These are phyloP conservation scores for Craterocephalus amniculus DNA, from an alignment of 2,797 vertebrate species.

Conservation along the genomic window DNA sequence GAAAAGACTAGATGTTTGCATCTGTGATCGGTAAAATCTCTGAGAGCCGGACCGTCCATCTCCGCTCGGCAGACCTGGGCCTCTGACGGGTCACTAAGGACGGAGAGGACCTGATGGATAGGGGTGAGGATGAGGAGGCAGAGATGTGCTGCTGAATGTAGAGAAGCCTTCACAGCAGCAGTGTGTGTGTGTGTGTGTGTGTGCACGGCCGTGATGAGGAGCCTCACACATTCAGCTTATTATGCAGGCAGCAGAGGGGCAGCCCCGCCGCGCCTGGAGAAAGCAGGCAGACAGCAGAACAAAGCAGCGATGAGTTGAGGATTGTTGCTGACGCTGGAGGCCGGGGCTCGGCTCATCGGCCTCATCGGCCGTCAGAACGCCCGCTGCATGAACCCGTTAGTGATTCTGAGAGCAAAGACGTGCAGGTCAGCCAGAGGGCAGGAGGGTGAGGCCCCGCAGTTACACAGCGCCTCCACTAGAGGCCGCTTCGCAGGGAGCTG, in stretches of 20 bases:
- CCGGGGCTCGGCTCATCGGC: no score
- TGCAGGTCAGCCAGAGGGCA: slow-evolving; percentile 63
- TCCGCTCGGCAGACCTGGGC: slow-evolving; percentile 7
- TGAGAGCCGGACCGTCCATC: no score
- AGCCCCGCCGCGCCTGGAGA: slow-evolving; percentile 34
- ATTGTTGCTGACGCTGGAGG: slow-evolving; percentile 18
- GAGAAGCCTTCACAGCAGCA: slow-evolving; percentile 24
- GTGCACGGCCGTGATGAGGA: slow-evolving; percentile 48
- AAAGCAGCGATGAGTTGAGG: slow-evolving; percentile 8
- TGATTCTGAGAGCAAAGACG: slow-evolving; percentile 36
- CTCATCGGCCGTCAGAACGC: slow-evolving; percentile 34
- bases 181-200: no score
- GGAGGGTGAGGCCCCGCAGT: slow-evolving; percentile 11
- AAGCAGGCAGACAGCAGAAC: not conserved
- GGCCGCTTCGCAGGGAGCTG: slow-evolving; percentile 47
- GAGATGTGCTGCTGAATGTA: slow-evolving; percentile 50
- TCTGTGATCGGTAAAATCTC: no score
- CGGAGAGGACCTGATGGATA: slow-evolving; percentile 25
- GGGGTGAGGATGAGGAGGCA: slow-evolving; percentile 21
- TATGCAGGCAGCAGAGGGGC: slow-evolving; percentile 31
- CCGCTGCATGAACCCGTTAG: slow-evolving; percentile 51
- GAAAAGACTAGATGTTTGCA: no score
- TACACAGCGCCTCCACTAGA: slow-evolving; percentile 38
- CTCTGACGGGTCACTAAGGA: slow-evolving; percentile 56
- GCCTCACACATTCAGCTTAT: slow-evolving; percentile 41